A percentile compares a stretch with the other conserved stretches of the same genome.
These are phyloP conservation scores for Lucilia sericata DNA, from an alignment of 1,140 invertebrate species.

Conservation along the genomic window DNA sequence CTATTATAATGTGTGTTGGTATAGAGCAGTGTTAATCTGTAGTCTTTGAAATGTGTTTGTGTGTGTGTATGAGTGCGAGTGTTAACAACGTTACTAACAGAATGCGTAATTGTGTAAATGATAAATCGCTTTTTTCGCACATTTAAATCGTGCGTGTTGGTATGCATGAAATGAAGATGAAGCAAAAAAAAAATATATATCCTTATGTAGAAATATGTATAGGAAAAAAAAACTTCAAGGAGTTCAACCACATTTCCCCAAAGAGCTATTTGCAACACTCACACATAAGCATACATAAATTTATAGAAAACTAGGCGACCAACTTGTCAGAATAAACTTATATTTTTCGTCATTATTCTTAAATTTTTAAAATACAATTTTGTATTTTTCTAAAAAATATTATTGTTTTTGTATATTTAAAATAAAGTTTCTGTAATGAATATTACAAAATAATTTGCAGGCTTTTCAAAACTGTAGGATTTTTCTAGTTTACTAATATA, in stretches of 20 bases:
- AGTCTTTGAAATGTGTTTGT: neutral
- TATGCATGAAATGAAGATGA: constrained; percentile 17
- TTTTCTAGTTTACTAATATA: no score
- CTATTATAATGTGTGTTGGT: neutral
- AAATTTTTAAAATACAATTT: no score
- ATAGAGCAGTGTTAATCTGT: neutral
- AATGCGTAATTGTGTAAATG: constrained; percentile 47
- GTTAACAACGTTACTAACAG: constrained; percentile 40
- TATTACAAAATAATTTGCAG: no score
- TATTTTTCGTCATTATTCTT: no score
- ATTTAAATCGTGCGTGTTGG: constrained; percentile 42
- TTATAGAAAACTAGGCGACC: neutral
- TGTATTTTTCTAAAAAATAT: no score
- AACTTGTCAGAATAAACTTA: no score
- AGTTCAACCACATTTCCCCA: constrained; percentile 30
- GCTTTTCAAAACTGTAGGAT: no score
- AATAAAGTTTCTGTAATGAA: no score
- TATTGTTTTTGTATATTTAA: no score
- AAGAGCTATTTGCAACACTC: constrained; percentile 9
- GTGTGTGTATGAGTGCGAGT: neutral
- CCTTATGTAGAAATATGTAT: no score
- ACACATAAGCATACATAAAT: neutral
- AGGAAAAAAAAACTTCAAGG: neutral
- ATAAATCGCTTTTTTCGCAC: constrained; percentile 45
- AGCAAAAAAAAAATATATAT: neutral